A percentile compares a stretch with the other conserved stretches of the same genome.
phyloP scores from a whole-genome alignment of 2,888 invertebrate genomes.

The Coecobrya sp. region DNA sequence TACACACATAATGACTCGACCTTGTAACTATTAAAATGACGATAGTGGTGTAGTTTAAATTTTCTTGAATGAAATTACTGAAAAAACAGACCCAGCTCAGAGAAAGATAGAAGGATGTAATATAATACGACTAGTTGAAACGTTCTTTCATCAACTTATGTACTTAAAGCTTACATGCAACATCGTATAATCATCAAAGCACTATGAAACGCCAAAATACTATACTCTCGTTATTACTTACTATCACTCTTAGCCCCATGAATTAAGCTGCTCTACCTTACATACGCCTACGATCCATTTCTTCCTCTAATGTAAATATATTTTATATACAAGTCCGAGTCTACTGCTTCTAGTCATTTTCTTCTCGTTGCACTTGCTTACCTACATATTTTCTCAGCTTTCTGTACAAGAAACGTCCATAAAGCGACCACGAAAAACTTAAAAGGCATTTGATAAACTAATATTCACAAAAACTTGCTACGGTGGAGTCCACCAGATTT shows the following conservation, averaged over 20 bases:
- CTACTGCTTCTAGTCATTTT: conserved; percentile 14
- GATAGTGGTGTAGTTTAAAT: conserved; percentile 53
- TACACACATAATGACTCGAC: conserved; percentile 65
- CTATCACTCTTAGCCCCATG: neutral
- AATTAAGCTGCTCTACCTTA: neutral
- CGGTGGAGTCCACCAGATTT: neutral
- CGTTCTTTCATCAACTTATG: conserved; percentile 54
- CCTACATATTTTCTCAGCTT: neutral
- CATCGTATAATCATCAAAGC: neutral
- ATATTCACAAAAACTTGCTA: neutral
- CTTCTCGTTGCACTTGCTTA: neutral
- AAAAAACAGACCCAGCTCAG: conserved; percentile 13
- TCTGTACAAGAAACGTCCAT: neutral
- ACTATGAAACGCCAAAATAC: neutral
- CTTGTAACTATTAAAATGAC: conserved; percentile 62
- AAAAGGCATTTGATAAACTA: conserved; percentile 34
- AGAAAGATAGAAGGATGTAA: conserved; percentile 32
- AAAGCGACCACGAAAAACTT: neutral
- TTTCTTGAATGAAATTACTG: conserved; percentile 76
- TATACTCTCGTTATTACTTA: conserved; percentile 21
- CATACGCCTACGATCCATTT: neutral
- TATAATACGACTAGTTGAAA: conserved; percentile 28
- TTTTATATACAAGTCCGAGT: neutral
- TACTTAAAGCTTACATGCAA: conserved; percentile 14
- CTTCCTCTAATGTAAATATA: neutral